Conservation (phyloP, 2,888 invertebrate genomes). For the Rotaria macrura region DNA sequence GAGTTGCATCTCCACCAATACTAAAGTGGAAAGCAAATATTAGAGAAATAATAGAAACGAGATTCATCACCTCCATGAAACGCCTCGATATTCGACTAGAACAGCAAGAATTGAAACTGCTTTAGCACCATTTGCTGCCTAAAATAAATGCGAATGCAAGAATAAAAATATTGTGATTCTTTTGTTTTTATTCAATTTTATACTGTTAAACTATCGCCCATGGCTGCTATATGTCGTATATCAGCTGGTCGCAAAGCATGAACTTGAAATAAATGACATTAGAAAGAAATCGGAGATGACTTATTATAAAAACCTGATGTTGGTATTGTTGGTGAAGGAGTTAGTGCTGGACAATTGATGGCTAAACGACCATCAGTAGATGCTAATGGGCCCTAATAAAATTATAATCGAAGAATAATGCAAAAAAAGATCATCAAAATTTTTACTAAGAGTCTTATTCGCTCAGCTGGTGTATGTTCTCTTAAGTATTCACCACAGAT, state of each 20-base stretch:
- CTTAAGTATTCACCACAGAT: not conserved
- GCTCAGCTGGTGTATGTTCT: not conserved
- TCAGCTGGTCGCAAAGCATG: constrained; percentile 40
- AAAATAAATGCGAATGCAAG: not conserved
- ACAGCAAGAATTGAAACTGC: constrained; percentile 39
- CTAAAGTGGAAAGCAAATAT: constrained; percentile 35
- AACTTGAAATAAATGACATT: constrained; percentile 36
- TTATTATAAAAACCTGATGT: not conserved
- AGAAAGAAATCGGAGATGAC: not conserved
- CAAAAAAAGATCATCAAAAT: not conserved
- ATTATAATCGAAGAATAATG: not conserved
- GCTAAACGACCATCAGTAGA: not conserved
- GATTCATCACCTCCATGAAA: constrained; percentile 40
- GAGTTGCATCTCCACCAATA: constrained; percentile 41
- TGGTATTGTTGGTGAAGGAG: not conserved
- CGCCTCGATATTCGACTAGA: constrained; percentile 39
- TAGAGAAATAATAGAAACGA: not conserved
- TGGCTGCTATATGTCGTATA: constrained; percentile 39
- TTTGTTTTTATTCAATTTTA: not conserved
- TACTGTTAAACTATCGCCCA: constrained; percentile 43
- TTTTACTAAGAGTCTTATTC: not conserved
- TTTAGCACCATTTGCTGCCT: constrained; percentile 42
- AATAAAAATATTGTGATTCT: no score
- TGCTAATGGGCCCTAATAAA: not conserved
- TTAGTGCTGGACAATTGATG: not conserved